phyloP scores from a whole-genome alignment of 2,113 vertebrate genomes.

The Epinephelus moara region DNA sequence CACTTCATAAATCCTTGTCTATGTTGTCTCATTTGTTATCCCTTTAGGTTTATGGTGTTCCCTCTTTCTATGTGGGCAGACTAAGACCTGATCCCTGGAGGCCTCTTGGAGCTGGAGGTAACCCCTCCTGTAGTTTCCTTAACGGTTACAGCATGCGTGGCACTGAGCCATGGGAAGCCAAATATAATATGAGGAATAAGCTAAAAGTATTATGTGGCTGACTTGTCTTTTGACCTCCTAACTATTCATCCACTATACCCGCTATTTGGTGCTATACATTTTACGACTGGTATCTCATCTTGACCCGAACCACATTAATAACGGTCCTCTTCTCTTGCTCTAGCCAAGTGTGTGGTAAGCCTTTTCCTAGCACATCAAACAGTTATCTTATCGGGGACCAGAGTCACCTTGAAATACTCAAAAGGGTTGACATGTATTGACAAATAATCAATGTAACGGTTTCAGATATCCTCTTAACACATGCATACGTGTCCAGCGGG shows the following conservation, averaged over 20 bases:
- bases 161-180: constrained; percentile 54
- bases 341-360: constrained; percentile 13
- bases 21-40: constrained; percentile 78
- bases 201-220: constrained; percentile 40
- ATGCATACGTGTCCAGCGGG: background rate
- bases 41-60: constrained; percentile 65
- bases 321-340: background rate
- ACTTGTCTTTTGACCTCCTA: constrained; percentile 49
- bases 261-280: constrained; percentile 14
- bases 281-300: constrained; percentile 40
- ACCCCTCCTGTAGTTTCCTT: constrained; percentile 47
- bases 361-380: constrained; percentile 11
- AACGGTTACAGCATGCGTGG: constrained; percentile 70
- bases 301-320: constrained; percentile 47
- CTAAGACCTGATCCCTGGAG: constrained; percentile 60
- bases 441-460: constrained; percentile 24
- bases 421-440: constrained; percentile 7
- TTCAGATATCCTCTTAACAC: background rate
- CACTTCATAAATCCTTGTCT: constrained; percentile 80
- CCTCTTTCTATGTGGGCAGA: constrained; percentile 61
- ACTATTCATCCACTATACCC: constrained; percentile 34
- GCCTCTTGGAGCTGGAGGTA: constrained; percentile 49
- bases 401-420: constrained; percentile 27
- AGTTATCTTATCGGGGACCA: constrained; percentile 15
- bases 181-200: constrained; percentile 5